These are phyloP conservation scores for Thecocarcelia acutangulata DNA, from an alignment of 2,888 invertebrate genomes.

Conservation along the genomic window DNA sequence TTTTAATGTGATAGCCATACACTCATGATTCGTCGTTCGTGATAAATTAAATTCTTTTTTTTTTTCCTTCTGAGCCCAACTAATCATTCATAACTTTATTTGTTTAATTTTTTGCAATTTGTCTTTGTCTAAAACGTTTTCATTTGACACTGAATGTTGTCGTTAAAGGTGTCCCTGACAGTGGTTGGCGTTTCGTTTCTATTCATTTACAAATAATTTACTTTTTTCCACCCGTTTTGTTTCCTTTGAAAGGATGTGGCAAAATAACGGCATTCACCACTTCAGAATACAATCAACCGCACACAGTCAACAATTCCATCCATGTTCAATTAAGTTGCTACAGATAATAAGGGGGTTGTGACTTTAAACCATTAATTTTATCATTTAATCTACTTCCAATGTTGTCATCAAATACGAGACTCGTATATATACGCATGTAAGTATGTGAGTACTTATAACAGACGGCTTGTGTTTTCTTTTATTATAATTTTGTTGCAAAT, in stretches of 20 bases:
- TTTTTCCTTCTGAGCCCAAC: too few relatives aligned
- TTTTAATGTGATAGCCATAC: too few relatives aligned
- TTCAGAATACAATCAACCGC: too few relatives aligned
- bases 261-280: neutral
- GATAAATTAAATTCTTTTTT: too few relatives aligned
- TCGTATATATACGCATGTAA: too few relatives aligned
- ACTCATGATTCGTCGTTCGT: too few relatives aligned
- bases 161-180: constrained; percentile 50
- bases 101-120: neutral
- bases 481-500: too few relatives aligned
- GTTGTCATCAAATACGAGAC: constrained; percentile 26
- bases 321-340: constrained; percentile 23
- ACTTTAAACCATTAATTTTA: constrained; percentile 53
- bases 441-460: too few relatives aligned
- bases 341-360: constrained; percentile 44
- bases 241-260: neutral
- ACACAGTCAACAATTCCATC: constrained; percentile 13
- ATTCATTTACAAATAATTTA: constrained; percentile 22
- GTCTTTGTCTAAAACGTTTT: constrained; percentile 10
- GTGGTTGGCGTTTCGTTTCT: constrained; percentile 3
- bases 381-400: constrained; percentile 39
- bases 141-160: constrained; percentile 47
- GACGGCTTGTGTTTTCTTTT: too few relatives aligned
- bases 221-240: neutral
- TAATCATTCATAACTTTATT: neutral